Base-by-base conservation (phyloP, 2,113 vertebrate genomes). In the Lampris megalopsis region DNA sequence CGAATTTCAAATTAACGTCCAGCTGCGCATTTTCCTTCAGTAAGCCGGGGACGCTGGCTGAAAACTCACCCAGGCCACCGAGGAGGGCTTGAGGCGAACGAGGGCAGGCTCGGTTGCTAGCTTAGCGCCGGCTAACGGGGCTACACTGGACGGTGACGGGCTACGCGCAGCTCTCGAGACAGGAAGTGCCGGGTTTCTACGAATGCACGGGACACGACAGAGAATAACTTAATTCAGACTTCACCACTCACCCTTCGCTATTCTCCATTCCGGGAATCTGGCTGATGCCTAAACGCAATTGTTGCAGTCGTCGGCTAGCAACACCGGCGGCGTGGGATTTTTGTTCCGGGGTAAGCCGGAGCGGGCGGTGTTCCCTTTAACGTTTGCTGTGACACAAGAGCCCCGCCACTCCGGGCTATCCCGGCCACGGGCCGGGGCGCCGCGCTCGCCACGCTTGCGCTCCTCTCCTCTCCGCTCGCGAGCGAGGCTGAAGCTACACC, bases 241-340 rank as follows among this genome's bases (percentile, higher is more conserved):
- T 52, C 13, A 10, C 6, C 13, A 74, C 89, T 87, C 75, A 92
- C 91, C 87, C 47, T 2, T 90, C 90, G n/a, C 41, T 57, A 65
- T 1, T 80, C 3, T 92, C 91, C 91, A 92, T 92, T 49, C 35
- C 75, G 42, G 4, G 59, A 13, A 49, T 24, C 43, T 3, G 50
- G 71, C 74, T 64, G 63, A 67, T 69, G 58, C 71, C 81, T 58
- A 82, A 77, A 85, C 84, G 24, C 24, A 24, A 24, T 24, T 24
- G 24, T 24, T 24, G 24, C 24, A 24, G 24, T 24, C 24, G 24
- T 9, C 10, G 6, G 60, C 38, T 84, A 84, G 78, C 87, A 54
- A 63, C 50, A 61, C 56, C 4, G 45, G 54, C 2, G 11, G 54
- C 6, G 65, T 66, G 6, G 70, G 80, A 8, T 80, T 78, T 80